Base-by-base conservation (phyloP, 1,140 invertebrate genomes). In the Drosophila lini region DNA sequence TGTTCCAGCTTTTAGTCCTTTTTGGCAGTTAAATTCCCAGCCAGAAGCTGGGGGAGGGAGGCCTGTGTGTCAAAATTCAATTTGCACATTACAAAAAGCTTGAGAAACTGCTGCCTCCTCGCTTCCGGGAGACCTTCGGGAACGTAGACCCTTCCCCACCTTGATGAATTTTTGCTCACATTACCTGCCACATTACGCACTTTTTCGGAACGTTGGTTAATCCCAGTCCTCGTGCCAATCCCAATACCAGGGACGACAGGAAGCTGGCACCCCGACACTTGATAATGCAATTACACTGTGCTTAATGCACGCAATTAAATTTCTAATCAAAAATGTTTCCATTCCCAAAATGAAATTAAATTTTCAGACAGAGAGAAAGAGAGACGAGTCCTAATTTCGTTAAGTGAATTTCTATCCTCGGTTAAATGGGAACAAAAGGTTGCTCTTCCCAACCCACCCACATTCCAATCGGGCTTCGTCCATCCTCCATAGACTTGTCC, bases 21-120 rank as follows among this genome's bases (percentile, higher is more conserved):
- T 59, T 50, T 53, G 34, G 22, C 61, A 75, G 47, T 76, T 60
- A 80, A 80, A 80, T 73, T 53, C 11, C 11, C 10, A 16, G 16
- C 47, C 28, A 31, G 13, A 4, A 44, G 19, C 19, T 60, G 73
- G 34, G 47, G 61, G 15, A 11, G 25, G 16, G 11, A 6, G 3
- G 47, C 58, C 52, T 55, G 52, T 52, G 83, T 88, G 83, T 88
- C 83, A 86, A 83, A 86, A 86, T 88, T 86, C 84, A 86, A 86
- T 88, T 88, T 86, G 57, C 76, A 63, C 74, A 78, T 85, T 78
- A 86, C 57, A 61, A 53, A 61, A 73, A 58, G 63, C 58, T 19
- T 7, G 25, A 38, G 48, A 25, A 40, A 31, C 34, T 22, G 25
- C 15, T 28, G 19, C 55, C 31, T 36, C 16, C 25, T 36, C 50